Conservation (phyloP, 1,140 invertebrate genomes). For the Euglossa dilemma region DNA sequence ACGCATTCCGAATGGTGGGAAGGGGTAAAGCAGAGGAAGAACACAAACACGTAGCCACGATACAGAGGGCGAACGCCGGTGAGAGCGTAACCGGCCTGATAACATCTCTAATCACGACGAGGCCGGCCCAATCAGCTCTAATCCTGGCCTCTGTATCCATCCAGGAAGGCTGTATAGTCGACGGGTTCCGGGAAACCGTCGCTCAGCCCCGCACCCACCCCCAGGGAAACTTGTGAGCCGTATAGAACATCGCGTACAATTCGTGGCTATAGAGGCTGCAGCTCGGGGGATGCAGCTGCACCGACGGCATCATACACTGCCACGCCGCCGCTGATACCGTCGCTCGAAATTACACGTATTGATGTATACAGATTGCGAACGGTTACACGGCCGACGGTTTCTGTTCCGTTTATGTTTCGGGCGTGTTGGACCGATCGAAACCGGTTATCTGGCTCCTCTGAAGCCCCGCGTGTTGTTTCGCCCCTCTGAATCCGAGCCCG, state of each 20-base stretch:
- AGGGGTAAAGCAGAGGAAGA: conserved; percentile 62
- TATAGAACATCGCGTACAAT: conserved; percentile 75
- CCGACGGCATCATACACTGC: conserved; percentile 63
- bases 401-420: conserved; percentile 65
- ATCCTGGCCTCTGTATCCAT: conserved; percentile 78
- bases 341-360: conserved; percentile 80
- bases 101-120: conserved; percentile 82
- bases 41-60: conserved; percentile 78
- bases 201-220: conserved; percentile 53
- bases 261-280: conserved; percentile 58
- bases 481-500: conserved; percentile 34
- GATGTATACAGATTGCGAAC: conserved; percentile 74
- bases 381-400: conserved; percentile 57
- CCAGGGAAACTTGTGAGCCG: conserved; percentile 73
- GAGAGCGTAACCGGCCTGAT: conserved; percentile 78
- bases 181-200: conserved; percentile 76
- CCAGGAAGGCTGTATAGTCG: conserved; percentile 75
- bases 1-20: conserved; percentile 27
- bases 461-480: conserved; percentile 41
- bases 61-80: conserved; percentile 71
- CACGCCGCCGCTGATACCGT: conserved; percentile 71
- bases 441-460: conserved; percentile 53
- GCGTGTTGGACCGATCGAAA: conserved; percentile 55
- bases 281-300: conserved; percentile 60
- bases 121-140: conserved; percentile 81